These are phyloP conservation scores for Microplitis manilae DNA, from an alignment of 2,888 invertebrate genomes.

Conservation along the genomic window DNA sequence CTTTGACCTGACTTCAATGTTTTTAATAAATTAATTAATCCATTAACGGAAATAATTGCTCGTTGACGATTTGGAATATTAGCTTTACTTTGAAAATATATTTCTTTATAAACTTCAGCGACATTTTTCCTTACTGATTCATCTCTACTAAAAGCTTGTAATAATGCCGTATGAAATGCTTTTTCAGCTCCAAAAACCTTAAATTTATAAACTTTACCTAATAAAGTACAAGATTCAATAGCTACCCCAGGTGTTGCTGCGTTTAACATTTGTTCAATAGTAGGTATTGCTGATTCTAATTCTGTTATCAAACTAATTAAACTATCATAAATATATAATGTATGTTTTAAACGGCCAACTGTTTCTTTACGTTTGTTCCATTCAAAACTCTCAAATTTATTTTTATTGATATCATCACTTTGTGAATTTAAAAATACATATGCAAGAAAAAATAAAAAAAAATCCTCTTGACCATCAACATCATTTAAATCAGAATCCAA, in stretches of 20 bases:
- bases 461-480: conserved; percentile 57
- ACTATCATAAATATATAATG: conserved; percentile 73
- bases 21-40: conserved; percentile 61
- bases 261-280: conserved; percentile 83
- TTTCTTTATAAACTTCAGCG: conserved; percentile 62
- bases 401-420: conserved; percentile 46
- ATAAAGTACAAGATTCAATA: conserved; percentile 90
- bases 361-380: conserved; percentile 73
- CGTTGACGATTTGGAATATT: conserved; percentile 58
- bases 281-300: conserved; percentile 74
- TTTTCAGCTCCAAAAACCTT: conserved; percentile 81
- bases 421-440: conserved; percentile 66
- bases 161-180: conserved; percentile 72
- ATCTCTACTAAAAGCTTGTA: conserved; percentile 64
- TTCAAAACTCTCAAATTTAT: conserved; percentile 60
- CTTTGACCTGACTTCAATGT: conserved; percentile 63
- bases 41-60: conserved; percentile 56
- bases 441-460: conserved; percentile 57
- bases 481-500: conserved; percentile 50
- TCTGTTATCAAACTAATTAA: conserved; percentile 73
- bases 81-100: conserved; percentile 57
- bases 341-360: conserved; percentile 69
- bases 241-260: conserved; percentile 85
- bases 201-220: conserved; percentile 86
- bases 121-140: conserved; percentile 65